phyloP scores from a whole-genome alignment of 1,140 invertebrate species.

The Drosophila truncata region DNA sequence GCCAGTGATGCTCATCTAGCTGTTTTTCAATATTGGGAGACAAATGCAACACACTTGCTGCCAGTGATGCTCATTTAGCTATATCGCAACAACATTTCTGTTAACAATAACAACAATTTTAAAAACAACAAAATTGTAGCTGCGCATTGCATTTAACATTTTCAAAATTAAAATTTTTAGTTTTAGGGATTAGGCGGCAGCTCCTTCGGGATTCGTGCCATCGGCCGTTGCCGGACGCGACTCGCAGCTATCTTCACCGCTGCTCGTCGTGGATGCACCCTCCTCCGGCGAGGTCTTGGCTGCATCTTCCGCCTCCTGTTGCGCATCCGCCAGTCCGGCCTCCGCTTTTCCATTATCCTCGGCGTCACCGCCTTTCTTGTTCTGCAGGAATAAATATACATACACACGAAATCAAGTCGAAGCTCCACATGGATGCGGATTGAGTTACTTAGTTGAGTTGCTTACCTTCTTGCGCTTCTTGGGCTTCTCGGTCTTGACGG shows the following conservation, averaged over 20 bases:
- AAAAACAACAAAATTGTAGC: too few species aligned
- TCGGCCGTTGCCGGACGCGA: slow-evolving; percentile 74
- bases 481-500: slow-evolving; percentile 70
- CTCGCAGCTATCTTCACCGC: slow-evolving; percentile 76
- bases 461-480: slow-evolving; percentile 72
- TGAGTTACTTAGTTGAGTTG: fast-evolving
- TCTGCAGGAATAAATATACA: slow-evolving; percentile 38
- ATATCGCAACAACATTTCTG: too few species aligned
- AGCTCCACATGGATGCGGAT: neutral
- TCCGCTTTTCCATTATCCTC: slow-evolving; percentile 44
- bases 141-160: too few species aligned
- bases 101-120: too few species aligned
- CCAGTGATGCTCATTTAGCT: too few species aligned
- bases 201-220: slow-evolving; percentile 51
- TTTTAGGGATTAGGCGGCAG: too few species aligned
- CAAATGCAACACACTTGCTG: too few species aligned
- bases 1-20: too few species aligned
- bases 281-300: slow-evolving; percentile 71
- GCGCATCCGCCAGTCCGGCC: slow-evolving; percentile 33
- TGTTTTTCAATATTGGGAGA: too few species aligned
- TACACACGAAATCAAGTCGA: too few species aligned
- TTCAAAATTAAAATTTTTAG: too few species aligned
- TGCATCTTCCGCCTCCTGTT: slow-evolving; percentile 61
- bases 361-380: slow-evolving; percentile 65
- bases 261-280: slow-evolving; percentile 71